Conservation (phyloP, 1,140 invertebrate species). For the Orussus abietinus region DNA sequence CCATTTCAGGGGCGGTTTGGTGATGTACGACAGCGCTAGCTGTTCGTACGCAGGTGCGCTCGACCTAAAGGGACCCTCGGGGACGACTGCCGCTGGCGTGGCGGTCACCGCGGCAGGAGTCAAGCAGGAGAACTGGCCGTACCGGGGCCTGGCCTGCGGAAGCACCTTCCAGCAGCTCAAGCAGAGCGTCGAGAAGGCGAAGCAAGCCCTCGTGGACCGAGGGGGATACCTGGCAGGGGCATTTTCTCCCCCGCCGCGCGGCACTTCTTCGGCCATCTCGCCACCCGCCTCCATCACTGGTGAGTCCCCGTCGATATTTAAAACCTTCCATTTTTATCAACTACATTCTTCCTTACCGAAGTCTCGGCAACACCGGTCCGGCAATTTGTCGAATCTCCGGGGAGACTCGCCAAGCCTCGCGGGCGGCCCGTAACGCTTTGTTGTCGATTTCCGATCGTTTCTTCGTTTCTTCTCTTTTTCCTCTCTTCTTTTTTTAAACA, state of each 20-base stretch:
- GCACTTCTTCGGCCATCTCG: constrained; percentile 46
- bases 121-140: constrained; percentile 57
- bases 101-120: constrained; percentile 38
- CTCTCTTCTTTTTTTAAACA: constrained; percentile 9
- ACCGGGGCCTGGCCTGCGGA: constrained; percentile 48
- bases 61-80: constrained; percentile 71
- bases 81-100: constrained; percentile 44
- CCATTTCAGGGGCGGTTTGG: constrained; percentile 50
- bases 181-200: constrained; percentile 84
- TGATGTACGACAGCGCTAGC: constrained; percentile 82
- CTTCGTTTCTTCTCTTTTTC: constrained; percentile 20
- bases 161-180: constrained; percentile 81
- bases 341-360: constrained; percentile 17
- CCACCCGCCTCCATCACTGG: constrained; percentile 46
- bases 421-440: constrained; percentile 11
- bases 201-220: constrained; percentile 68
- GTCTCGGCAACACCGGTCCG: constrained; percentile 23
- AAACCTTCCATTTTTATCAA: constrained; percentile 1
- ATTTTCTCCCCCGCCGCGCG: constrained; percentile 48
- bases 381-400: too few relatives aligned
- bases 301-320: constrained; percentile 25
- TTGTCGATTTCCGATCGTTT: constrained; percentile 46
- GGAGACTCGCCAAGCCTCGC: too few relatives aligned
- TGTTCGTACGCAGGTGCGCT: constrained; percentile 83
- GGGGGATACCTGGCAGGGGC: constrained; percentile 50